phyloP scores from a whole-genome alignment of 2,797 vertebrate species.

The Gorsachius magnificus region DNA sequence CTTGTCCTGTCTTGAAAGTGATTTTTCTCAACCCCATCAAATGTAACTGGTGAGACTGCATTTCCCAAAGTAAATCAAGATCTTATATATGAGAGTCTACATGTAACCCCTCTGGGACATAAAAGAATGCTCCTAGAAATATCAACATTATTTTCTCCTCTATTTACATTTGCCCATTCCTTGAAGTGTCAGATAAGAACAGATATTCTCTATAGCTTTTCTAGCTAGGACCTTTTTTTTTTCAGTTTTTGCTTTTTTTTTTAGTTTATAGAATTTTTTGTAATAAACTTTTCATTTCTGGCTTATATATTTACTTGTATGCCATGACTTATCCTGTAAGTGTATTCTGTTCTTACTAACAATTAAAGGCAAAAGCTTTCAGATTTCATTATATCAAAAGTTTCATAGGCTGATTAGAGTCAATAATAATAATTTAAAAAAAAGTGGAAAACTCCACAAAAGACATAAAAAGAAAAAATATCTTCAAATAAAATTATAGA shows the following conservation, averaged over 20 bases:
- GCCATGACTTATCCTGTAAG: neutral
- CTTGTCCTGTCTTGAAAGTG: neutral
- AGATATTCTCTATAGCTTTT: neutral
- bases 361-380: neutral
- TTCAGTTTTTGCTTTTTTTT: neutral
- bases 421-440: neutral
- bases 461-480: neutral
- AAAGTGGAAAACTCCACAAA: neutral
- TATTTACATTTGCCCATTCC: neutral
- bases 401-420: neutral
- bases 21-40: neutral
- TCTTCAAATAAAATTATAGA: neutral
- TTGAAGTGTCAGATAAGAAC: neutral
- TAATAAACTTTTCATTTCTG: neutral
- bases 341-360: neutral
- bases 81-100: neutral
- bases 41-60: neutral
- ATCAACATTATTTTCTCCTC: neutral
- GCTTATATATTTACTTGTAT: neutral
- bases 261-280: neutral
- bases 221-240: neutral
- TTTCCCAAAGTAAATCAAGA: neutral
- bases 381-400: neutral
- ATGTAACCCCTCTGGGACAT: neutral
- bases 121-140: neutral